Conservation (phyloP, 2,797 vertebrate species). For the Trachops cirrhosus region DNA sequence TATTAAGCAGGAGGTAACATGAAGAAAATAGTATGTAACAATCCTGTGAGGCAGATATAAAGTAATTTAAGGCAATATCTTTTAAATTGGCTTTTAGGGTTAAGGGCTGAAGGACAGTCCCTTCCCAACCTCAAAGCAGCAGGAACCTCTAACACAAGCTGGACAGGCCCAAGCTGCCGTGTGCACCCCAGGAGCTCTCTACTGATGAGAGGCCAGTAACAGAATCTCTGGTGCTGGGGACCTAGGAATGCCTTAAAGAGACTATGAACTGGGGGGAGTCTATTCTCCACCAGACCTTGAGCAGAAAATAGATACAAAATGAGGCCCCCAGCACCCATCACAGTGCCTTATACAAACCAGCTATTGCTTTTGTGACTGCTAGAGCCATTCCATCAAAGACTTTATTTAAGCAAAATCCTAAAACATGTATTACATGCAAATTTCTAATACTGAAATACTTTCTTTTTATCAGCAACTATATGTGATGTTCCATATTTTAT, state of each 20-base stretch:
- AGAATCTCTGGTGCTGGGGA: background rate
- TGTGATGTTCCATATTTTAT: background rate
- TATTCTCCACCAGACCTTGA: background rate
- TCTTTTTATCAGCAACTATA: background rate
- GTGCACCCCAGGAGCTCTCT: background rate
- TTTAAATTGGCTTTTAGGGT: background rate
- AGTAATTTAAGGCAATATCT: slow-evolving; percentile 9
- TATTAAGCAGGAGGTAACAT: background rate
- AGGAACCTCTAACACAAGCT: background rate
- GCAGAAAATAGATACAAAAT: background rate
- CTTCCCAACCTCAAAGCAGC: background rate
- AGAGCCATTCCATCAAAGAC: background rate
- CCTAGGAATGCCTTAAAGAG: background rate
- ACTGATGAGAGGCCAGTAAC: background rate
- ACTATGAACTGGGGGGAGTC: background rate
- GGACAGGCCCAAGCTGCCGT: background rate
- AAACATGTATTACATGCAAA: background rate
- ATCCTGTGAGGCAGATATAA: background rate
- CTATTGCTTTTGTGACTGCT: background rate
- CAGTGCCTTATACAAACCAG: background rate
- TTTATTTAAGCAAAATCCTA: background rate
- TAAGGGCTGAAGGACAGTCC: background rate
- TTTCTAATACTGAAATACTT: background rate
- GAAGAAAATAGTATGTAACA: background rate
- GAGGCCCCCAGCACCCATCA: background rate